Base-by-base conservation (phyloP, 1,140 invertebrate genomes). In the Protaetia brevitarsis region DNA sequence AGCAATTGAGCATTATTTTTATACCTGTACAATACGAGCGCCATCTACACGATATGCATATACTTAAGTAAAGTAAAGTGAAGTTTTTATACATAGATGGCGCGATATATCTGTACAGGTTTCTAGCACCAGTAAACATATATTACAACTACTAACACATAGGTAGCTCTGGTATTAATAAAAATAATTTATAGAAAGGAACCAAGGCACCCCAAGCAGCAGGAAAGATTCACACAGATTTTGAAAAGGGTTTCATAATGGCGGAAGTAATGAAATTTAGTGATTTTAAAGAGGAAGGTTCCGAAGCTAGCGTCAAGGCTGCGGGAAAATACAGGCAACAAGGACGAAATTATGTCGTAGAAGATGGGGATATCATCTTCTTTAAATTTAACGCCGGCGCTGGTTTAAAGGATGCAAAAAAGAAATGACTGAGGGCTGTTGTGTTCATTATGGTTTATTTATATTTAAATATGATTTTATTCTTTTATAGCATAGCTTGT, bases 191-290 rank as follows among this genome's bases (percentile, higher is more conserved):
- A 37, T 76, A 98, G 90, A 96, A 96, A 89, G 94, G 93, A 59
- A 95, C 95, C 0, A 99, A 98, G 80, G 97, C 98, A 0, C 98
- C 98, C 0, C 95, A 97, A 81, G 98, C 97, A 19, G 98, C 96
- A 29, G 97, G 98, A 1, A 88, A 89, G 75, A 99, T 99, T 81
- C 98, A 99, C 79, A 97, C 97, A 1, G 97, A 99, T 79, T 99
- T 99, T 80, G 98, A 99, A 79, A 99, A 98, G 80, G 98, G 98
- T 36, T 99, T 99, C 83, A 99, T 99, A 64, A 99, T 99, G 97
- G 98, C 98, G 56, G 97, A 99, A 85, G 95, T 99, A 0, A 99
- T 99, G 96, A 96, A 97, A 77, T 99, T 87, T 76, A 90, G 91
- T 51, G 98, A 99, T 78, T 98, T 99, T 77, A 97, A 98, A 81